A percentile compares a stretch with the other conserved stretches of the same genome.
phyloP scores from a whole-genome alignment of 2,888 invertebrate genomes.

The Melinaea menophilus region DNA sequence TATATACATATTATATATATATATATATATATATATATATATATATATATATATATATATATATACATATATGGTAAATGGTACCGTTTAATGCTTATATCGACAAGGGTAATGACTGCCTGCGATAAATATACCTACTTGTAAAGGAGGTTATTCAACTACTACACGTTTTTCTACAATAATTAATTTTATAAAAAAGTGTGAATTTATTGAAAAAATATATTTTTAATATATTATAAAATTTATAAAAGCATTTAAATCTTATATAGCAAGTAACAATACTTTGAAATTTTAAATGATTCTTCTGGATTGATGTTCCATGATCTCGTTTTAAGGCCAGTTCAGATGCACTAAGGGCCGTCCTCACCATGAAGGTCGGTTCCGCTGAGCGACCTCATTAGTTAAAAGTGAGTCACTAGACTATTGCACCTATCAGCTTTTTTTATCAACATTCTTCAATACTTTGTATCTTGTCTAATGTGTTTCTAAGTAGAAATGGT shows the following conservation, averaged over 20 bases:
- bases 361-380: constrained; percentile 42
- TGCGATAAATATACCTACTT: constrained; percentile 36
- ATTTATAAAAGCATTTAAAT: not conserved
- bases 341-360: constrained; percentile 30
- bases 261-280: not conserved
- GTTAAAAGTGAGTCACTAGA: constrained; percentile 45
- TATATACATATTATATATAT: not conserved
- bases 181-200: constrained; percentile 55
- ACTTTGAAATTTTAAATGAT: not conserved
- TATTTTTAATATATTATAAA: not conserved
- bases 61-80: not conserved
- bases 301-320: no score
- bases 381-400: constrained; percentile 49
- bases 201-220: not conserved
- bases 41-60: not conserved
- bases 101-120: constrained; percentile 37
- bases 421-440: constrained; percentile 23
- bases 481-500: constrained; percentile 1
- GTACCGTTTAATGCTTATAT: constrained; percentile 16
- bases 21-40: not conserved
- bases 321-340: not conserved
- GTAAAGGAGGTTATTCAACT: constrained; percentile 52
- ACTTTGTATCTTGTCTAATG: constrained; percentile 5
- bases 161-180: constrained; percentile 59
- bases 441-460: constrained; percentile 22